A percentile compares a stretch with the other conserved stretches of the same genome.
phyloP scores from a whole-genome alignment of 2,888 invertebrate species.

The Drosophila infuscata region DNA sequence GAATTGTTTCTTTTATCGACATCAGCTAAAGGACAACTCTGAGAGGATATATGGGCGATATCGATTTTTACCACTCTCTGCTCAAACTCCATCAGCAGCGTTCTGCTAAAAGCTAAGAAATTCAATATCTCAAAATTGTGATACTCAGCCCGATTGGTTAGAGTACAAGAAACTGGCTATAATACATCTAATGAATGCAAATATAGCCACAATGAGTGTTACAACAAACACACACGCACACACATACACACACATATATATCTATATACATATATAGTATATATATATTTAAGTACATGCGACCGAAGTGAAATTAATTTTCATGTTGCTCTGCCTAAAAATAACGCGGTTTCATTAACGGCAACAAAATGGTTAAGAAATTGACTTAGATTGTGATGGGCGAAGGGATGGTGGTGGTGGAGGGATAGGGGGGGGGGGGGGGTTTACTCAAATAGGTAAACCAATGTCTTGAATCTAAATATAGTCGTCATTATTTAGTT shows the following conservation, averaged over 20 bases:
- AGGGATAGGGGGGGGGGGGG: rapidly evolving
- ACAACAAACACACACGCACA: constrained; percentile 32
- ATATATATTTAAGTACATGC: constrained; percentile 16
- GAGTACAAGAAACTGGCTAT: constrained; percentile 39
- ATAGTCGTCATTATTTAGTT: constrained; percentile 26
- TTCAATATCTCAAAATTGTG: background rate
- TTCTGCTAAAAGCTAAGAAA: background rate
- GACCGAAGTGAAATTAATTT: constrained; percentile 57
- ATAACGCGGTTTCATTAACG: constrained; percentile 61
- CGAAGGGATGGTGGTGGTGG: background rate
- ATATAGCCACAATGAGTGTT: constrained; percentile 56
- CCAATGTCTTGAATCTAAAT: constrained; percentile 27
- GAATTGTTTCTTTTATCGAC: background rate
- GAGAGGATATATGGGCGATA: background rate
- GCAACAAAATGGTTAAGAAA: constrained; percentile 31
- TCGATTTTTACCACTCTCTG: background rate
- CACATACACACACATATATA: constrained; percentile 7
- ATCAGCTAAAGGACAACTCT: too few species aligned
- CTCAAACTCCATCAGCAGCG: background rate
- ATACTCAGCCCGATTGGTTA: background rate
- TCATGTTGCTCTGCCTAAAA: constrained; percentile 59
- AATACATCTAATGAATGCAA: constrained; percentile 63
- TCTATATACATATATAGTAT: background rate
- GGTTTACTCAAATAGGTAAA: background rate
- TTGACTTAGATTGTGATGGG: background rate